Conservation (phyloP, 2,113 vertebrate genomes). For the Fulica atra region DNA sequence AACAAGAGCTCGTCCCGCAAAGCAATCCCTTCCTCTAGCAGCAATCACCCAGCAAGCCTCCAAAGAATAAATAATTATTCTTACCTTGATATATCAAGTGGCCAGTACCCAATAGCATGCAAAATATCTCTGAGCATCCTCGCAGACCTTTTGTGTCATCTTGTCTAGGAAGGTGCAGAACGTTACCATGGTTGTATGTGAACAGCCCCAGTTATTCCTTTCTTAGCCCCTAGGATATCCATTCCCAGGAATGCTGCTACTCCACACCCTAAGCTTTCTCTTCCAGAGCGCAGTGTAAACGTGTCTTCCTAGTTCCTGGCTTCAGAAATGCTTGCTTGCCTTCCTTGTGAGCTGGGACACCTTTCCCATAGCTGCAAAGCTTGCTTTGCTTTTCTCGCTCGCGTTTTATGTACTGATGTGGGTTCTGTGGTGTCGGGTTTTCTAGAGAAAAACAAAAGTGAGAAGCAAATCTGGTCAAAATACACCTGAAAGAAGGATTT, state of each 20-base stretch:
- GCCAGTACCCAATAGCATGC: background rate
- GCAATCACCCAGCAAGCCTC: background rate
- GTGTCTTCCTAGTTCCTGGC: background rate
- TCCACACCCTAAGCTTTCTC: background rate
- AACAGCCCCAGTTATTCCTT: background rate
- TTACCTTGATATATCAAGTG: background rate
- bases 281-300: background rate
- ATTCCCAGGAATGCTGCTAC: background rate
- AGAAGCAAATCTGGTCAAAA: background rate
- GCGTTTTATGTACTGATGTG: rapidly evolving
- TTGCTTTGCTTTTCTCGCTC: background rate
- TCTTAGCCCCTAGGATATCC: background rate
- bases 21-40: background rate
- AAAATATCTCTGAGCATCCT: background rate
- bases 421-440: background rate
- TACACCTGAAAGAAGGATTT: background rate
- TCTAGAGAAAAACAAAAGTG: background rate
- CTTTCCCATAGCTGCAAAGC: background rate
- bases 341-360: background rate
- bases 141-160: background rate
- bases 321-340: background rate
- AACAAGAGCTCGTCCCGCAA: background rate
- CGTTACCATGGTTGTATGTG: background rate
- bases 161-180: background rate
- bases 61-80: background rate